A percentile compares a stretch with the other conserved stretches of the same genome.
phyloP scores from a whole-genome alignment of 2,888 invertebrate genomes.

The Ametastegia equiseti region DNA sequence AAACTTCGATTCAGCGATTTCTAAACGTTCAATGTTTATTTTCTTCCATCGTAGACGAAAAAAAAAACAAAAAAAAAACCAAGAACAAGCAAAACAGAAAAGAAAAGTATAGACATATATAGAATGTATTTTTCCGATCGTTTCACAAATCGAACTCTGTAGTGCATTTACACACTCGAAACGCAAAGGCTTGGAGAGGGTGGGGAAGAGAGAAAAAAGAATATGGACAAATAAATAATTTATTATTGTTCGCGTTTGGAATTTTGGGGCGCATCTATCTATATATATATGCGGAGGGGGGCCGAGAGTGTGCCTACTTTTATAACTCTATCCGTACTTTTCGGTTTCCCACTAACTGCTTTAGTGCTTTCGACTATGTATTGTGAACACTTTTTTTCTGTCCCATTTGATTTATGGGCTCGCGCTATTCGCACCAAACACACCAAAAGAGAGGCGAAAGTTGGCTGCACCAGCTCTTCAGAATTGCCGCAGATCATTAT shows the following conservation, averaged over 20 bases:
- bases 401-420: slow-evolving; percentile 64
- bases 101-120: too few relatives aligned
- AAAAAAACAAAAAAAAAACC: too few relatives aligned
- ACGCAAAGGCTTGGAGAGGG: slow-evolving; percentile 46
- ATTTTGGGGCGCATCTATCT: slow-evolving; percentile 41
- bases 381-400: slow-evolving; percentile 23
- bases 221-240: slow-evolving; percentile 62
- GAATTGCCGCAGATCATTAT: slow-evolving; percentile 24
- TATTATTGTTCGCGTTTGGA: slow-evolving; percentile 58
- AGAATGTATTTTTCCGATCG: too few relatives aligned
- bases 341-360: slow-evolving; percentile 62
- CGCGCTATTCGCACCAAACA: too few relatives aligned
- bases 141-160: too few relatives aligned
- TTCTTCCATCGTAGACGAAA: too few relatives aligned
- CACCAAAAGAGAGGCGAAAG: not conserved
- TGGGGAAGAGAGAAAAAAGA: slow-evolving; percentile 28
- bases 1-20: not conserved
- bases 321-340: slow-evolving; percentile 72
- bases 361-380: slow-evolving; percentile 29
- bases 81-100: too few relatives aligned
- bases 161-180: not conserved
- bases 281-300: slow-evolving; percentile 51
- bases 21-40: not conserved
- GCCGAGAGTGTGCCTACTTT: slow-evolving; percentile 66
- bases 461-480: not conserved